These are phyloP conservation scores for Hypanus sabinus DNA, from an alignment of 2,113 vertebrate species.

Conservation along the genomic window DNA sequence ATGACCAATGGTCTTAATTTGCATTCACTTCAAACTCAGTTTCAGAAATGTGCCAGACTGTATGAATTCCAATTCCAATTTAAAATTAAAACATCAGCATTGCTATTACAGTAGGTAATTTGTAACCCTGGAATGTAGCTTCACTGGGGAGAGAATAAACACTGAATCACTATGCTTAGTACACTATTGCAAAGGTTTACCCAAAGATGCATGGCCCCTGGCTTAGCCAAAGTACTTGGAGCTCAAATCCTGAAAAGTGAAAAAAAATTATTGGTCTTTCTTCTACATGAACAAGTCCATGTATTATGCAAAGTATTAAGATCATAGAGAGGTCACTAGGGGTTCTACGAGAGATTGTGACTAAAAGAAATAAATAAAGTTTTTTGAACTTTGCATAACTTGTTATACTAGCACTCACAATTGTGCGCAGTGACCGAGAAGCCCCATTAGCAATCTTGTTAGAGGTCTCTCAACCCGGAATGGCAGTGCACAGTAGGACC, in stretches of 20 bases:
- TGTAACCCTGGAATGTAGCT: background rate
- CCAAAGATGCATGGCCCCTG: background rate
- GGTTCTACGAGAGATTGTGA: no score
- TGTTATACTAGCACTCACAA: no score
- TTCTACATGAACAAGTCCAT: background rate
- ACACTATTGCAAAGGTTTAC: background rate
- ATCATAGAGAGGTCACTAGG: background rate
- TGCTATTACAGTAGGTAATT: background rate
- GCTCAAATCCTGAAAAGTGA: background rate
- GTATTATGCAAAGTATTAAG: background rate
- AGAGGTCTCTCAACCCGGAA: no score
- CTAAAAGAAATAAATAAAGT: no score
- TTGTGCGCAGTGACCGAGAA: no score
- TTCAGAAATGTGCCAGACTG: background rate
- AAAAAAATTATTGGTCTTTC: background rate
- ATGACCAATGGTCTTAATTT: background rate
- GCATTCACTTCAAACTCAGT: background rate
- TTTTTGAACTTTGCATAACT: no score
- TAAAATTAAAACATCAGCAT: background rate
- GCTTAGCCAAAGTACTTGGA: background rate
- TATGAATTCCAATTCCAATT: background rate
- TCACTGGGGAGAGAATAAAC: background rate
- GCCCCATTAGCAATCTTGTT: no score
- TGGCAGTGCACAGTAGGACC: no score
- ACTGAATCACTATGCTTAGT: background rate